phyloP scores from a whole-genome alignment of 2,113 vertebrate species.

The Pelvicachromis taeniatus region DNA sequence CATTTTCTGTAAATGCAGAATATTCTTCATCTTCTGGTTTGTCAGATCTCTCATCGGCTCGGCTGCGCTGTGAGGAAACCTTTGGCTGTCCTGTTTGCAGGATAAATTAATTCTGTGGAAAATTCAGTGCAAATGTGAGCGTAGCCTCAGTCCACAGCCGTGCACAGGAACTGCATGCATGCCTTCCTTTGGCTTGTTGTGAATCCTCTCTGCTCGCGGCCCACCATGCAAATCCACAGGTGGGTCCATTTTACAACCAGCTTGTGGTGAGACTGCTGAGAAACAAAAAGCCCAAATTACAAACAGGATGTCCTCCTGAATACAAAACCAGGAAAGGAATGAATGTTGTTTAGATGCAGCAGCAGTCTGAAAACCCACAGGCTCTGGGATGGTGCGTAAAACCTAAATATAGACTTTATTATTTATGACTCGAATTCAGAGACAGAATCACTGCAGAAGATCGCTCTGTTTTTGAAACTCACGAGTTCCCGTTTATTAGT shows the following conservation, averaged over 20 bases:
- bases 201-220: slow-evolving; percentile 5
- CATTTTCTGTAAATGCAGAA: not conserved
- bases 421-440: not conserved
- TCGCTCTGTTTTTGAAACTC: not conserved
- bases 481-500: not conserved
- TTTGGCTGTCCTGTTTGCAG: not conserved
- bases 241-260: slow-evolving; percentile 38
- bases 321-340: slow-evolving; percentile 4
- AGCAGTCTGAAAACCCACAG: not conserved
- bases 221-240: slow-evolving; percentile 45
- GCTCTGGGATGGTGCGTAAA: not conserved
- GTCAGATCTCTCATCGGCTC: not conserved
- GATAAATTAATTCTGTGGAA: slow-evolving; percentile 4
- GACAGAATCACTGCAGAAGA: not conserved
- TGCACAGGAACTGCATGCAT: slow-evolving; percentile 1
- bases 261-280: slow-evolving; percentile 8
- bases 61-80: not conserved
- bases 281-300: slow-evolving; percentile 38
- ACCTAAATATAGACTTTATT: not conserved
- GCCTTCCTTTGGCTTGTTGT: slow-evolving; percentile 26
- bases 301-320: slow-evolving; percentile 28
- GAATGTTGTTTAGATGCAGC: slow-evolving; percentile 25
- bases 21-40: fast-evolving
- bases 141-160: not conserved
- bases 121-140: slow-evolving; percentile 23